A percentile compares a stretch with the other conserved stretches of the same genome.
phyloP scores from a whole-genome alignment of 2,113 vertebrate species.

The Dunckerocampus dactyliophorus region DNA sequence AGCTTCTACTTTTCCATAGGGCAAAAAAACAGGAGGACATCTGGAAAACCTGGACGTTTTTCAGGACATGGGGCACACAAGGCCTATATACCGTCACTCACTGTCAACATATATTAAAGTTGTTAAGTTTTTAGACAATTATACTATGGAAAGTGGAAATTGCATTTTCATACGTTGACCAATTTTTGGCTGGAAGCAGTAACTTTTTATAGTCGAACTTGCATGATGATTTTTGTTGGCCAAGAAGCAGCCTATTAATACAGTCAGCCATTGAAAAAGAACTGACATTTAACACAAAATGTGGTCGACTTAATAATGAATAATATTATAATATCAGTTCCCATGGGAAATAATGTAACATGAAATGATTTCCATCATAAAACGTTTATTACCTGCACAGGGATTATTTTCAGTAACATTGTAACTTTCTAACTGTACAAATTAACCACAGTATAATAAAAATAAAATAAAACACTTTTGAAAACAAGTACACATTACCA shows the following conservation, averaged over 20 bases:
- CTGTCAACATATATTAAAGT: constrained; percentile 18
- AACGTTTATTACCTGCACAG: too few relatives aligned
- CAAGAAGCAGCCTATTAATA: not conserved
- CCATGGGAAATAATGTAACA: too few relatives aligned
- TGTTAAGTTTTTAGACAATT: not conserved
- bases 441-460: too few relatives aligned
- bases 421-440: too few relatives aligned
- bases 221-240: not conserved
- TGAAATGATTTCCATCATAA: too few relatives aligned
- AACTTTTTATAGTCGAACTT: not conserved
- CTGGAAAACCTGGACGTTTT: constrained; percentile 13
- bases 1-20: constrained; percentile 15
- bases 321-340: too few relatives aligned
- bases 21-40: constrained; percentile 10
- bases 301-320: too few relatives aligned
- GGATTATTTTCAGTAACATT: too few relatives aligned
- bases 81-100: not conserved
- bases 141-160: not conserved
- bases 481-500: too few relatives aligned
- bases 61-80: not conserved
- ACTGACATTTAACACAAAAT: too few relatives aligned
- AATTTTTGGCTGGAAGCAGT: not conserved
- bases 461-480: too few relatives aligned
- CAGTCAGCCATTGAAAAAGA: too few relatives aligned
- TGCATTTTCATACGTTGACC: not conserved